These are phyloP conservation scores for Neuroscelio doddi DNA, from an alignment of 2,888 invertebrate species.

Conservation along the genomic window DNA sequence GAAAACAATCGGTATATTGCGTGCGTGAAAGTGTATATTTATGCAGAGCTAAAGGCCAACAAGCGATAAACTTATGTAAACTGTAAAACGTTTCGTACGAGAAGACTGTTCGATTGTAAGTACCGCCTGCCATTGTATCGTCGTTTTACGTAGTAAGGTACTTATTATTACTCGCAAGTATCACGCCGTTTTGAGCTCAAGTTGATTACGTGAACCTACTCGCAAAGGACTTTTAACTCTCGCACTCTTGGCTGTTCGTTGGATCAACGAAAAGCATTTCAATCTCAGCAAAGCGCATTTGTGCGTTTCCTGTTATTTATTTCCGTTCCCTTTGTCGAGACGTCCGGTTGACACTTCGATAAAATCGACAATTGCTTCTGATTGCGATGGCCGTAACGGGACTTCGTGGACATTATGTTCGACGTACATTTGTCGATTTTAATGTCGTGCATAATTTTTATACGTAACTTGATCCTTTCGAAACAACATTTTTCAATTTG, in stretches of 20 bases:
- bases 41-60: constrained; percentile 2
- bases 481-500: too few relatives aligned
- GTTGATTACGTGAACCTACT: constrained; percentile 1
- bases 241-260: neutral
- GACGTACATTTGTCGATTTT: too few relatives aligned
- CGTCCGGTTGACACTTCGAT: neutral
- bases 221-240: neutral
- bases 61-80: constrained; percentile 4
- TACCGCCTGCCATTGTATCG: constrained; percentile 5
- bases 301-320: constrained; percentile 7
- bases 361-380: neutral
- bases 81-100: neutral
- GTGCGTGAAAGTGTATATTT: constrained; percentile 4
- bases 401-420: too few relatives aligned
- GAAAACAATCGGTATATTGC: neutral
- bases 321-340: constrained; percentile 5
- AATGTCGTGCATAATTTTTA: too few relatives aligned
- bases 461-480: too few relatives aligned
- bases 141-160: constrained; percentile 4
- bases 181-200: neutral
- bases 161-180: constrained; percentile 3
- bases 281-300: neutral
- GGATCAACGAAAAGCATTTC: constrained; percentile 1
- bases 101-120: constrained; percentile 1
- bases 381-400: neutral